Evolutionary conservation across 2,888 invertebrate species (phyloP), one percentile per base, ranked within the genome.

Genomic region (Tribolium freemani): DNA sequence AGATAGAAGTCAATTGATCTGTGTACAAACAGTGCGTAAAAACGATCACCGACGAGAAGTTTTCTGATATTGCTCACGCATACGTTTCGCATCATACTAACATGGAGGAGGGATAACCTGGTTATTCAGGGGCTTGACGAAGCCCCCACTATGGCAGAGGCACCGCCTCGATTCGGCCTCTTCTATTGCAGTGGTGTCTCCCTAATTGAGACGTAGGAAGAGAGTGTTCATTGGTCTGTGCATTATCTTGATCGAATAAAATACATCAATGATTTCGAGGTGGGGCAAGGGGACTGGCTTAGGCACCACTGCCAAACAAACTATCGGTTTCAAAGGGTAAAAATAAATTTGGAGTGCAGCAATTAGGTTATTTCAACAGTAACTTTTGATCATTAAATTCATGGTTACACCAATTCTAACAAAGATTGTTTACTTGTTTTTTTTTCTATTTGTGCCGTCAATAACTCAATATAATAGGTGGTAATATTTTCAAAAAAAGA

Each of bases 101-200:
- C 54, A 20, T 31, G 60, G 60, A 60, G 69, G 51, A 60, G 69
- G 69, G 69, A 58, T 60, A 51, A 51, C 69, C 58, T 58, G 69
- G 51, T 69, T 69, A 50, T 58, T 69, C 68, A 60, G 68, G 58
- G 69, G 60, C 60, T 44, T 60, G 69, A 21, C 69, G 21, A 30
- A 38, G 6, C 58, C 53, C 69, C 69, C 69, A 60, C 69, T 60
- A 20, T 31, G 4, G 10, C 20, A 31, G 8, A 60, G 46, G 60
- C 69, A 60, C 69, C 69, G 69, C 69, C 69, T 69, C 51, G 6
- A 38, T 45, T 46, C 44, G 20, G 63, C 21, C 16, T 50, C 31
- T 13, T 31, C 26, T 38, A 50, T 30, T 38, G 51, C 46, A 16
- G 13, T 10, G 38, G 26, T 50, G 13, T 53, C 53, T 38, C 50